Conservation (phyloP, 2,888 invertebrate genomes). For the Drosophila helvetica region DNA sequence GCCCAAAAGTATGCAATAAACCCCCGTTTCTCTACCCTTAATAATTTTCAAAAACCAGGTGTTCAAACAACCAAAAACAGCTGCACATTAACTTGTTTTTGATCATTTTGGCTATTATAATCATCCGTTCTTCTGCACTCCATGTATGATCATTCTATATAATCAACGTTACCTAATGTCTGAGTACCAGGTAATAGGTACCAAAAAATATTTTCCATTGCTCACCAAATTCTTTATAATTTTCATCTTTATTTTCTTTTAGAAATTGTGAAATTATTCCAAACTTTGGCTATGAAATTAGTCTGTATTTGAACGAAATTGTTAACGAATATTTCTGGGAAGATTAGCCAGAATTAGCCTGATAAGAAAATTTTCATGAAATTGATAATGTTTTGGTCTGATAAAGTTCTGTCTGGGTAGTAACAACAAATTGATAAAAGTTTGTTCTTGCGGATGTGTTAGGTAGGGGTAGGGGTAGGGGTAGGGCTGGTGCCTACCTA, state of each 20-base stretch:
- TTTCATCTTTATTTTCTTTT: not conserved
- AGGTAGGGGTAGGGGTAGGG: no score
- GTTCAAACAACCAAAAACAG: no score
- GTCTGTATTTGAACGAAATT: not conserved
- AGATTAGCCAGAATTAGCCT: not conserved
- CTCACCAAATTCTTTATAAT: not conserved
- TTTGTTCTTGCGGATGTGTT: not conserved
- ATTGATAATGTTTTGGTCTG: slow-evolving; percentile 7
- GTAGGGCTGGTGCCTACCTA: not conserved
- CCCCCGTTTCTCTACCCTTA: no score
- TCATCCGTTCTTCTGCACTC: no score
- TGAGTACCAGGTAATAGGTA: not conserved
- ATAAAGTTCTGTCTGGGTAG: not conserved
- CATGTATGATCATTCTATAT: no score
- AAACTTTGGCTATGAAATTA: no score
- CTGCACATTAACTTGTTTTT: no score
- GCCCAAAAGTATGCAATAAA: not conserved
- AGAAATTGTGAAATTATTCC: not conserved
- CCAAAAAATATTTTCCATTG: no score
- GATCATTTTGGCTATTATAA: no score
- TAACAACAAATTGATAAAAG: slow-evolving; percentile 4
- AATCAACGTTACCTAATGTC: not conserved
- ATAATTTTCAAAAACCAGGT: no score
- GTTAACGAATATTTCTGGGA: no score
- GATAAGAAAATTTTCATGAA: not conserved